Evolutionary conservation across 2,888 invertebrate genomes (phyloP).

Genomic region (Tupiocoris notatus): DNA sequence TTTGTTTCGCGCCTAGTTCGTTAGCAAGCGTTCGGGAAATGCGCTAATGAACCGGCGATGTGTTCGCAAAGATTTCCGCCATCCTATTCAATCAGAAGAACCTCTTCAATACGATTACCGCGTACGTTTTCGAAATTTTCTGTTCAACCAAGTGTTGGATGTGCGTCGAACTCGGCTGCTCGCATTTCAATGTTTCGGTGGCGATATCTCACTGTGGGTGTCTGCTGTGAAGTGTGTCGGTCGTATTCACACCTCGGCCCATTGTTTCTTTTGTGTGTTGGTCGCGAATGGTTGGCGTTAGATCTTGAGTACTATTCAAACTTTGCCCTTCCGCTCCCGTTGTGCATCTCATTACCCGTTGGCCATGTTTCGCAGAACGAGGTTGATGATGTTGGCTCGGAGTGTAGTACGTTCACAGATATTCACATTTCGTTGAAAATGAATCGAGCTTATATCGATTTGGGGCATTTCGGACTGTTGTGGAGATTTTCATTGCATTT

Average conservation of each 20-base stretch:
- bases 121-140: neutral
- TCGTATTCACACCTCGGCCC: neutral
- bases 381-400: neutral
- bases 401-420: neutral
- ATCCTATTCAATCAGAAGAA: neutral
- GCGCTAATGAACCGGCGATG: neutral
- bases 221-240: neutral
- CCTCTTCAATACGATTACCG: neutral
- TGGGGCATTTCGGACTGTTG: no score
- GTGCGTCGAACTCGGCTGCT: neutral
- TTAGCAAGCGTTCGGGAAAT: neutral
- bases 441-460: no score
- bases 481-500: no score
- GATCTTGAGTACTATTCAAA: neutral
- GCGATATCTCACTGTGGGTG: neutral
- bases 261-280: neutral
- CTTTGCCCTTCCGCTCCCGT: neutral
- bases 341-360: neutral
- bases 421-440: no score
- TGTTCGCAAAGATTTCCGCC: neutral
- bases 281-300: neutral
- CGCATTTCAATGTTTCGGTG: neutral
- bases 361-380: neutral
- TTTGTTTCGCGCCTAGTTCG: neutral
- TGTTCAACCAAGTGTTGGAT: neutral